phyloP scores from a whole-genome alignment of 2,113 vertebrate species.

The Nannospalax galili region DNA sequence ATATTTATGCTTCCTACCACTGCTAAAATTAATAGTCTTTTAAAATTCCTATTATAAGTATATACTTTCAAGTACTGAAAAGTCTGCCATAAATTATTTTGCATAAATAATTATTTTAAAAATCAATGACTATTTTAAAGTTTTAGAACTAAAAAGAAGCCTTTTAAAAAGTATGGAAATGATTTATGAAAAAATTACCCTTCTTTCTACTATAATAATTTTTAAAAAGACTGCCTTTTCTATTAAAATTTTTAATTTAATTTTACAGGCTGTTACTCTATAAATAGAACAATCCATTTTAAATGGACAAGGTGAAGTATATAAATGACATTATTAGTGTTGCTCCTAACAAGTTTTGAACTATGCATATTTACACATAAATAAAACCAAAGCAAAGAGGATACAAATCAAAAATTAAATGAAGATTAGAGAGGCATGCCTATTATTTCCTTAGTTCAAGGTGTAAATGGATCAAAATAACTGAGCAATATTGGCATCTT shows the following conservation, averaged over 20 bases:
- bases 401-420: slow-evolving; percentile 67
- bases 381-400: slow-evolving; percentile 70
- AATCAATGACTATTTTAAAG: slow-evolving; percentile 81
- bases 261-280: slow-evolving; percentile 84
- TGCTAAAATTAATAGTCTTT: slow-evolving; percentile 79
- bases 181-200: slow-evolving; percentile 73
- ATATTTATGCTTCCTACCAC: slow-evolving; percentile 70
- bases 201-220: slow-evolving; percentile 79
- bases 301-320: slow-evolving; percentile 79
- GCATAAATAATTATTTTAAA: slow-evolving; percentile 80
- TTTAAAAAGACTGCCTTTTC: slow-evolving; percentile 74
- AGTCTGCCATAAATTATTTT: slow-evolving; percentile 77
- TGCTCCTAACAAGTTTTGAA: slow-evolving; percentile 80
- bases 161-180: slow-evolving; percentile 63
- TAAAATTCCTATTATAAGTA: slow-evolving; percentile 78
- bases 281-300: slow-evolving; percentile 83
- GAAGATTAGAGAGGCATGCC: slow-evolving; percentile 20
- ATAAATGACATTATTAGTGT: slow-evolving; percentile 81
- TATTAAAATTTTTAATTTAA: slow-evolving; percentile 83
- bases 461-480: slow-evolving; percentile 70
- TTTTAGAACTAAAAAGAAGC: slow-evolving; percentile 63
- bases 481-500: slow-evolving; percentile 54
- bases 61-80: slow-evolving; percentile 75
- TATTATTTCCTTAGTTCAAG: slow-evolving; percentile 66
- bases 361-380: slow-evolving; percentile 77